Percentiles rank a stretch among this genome's conserved stretches.
Evolutionary conservation across 2,797 vertebrate genomes (phyloP).

Genomic region (Pipistrellus kuhlii): DNA sequence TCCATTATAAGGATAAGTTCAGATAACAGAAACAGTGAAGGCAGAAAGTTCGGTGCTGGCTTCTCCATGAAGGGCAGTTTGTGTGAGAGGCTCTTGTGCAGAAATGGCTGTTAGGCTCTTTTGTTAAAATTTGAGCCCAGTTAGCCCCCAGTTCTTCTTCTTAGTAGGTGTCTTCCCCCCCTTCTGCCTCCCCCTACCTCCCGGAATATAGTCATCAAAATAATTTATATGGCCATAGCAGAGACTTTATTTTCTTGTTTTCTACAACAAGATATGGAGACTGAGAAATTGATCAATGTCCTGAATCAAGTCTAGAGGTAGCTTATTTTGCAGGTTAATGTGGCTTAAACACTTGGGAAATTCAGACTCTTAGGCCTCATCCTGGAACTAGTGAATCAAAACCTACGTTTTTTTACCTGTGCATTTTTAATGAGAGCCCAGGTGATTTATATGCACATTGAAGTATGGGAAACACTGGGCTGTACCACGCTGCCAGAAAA

Average conservation of each 20-base stretch:
- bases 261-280: not conserved
- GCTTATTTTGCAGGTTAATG: not conserved
- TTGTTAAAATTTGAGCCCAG: not conserved
- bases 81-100: not conserved
- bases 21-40: not conserved
- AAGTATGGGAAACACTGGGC: not conserved
- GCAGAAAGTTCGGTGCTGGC: not conserved
- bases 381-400: not conserved
- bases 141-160: not conserved
- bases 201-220: not conserved
- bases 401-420: not conserved
- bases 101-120: not conserved
- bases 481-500: not conserved
- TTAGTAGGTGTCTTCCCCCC: not conserved
- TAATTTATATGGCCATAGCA: not conserved
- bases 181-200: accelerated
- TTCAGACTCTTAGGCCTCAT: not conserved
- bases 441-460: not conserved
- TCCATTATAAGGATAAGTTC: not conserved
- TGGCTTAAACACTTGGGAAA: not conserved
- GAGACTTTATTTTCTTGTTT: not conserved
- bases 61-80: not conserved
- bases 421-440: not conserved
- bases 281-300: not conserved
- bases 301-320: not conserved